These are phyloP conservation scores for Rhamnusium bicolor DNA, from an alignment of 2,888 invertebrate species.

Conservation along the genomic window DNA sequence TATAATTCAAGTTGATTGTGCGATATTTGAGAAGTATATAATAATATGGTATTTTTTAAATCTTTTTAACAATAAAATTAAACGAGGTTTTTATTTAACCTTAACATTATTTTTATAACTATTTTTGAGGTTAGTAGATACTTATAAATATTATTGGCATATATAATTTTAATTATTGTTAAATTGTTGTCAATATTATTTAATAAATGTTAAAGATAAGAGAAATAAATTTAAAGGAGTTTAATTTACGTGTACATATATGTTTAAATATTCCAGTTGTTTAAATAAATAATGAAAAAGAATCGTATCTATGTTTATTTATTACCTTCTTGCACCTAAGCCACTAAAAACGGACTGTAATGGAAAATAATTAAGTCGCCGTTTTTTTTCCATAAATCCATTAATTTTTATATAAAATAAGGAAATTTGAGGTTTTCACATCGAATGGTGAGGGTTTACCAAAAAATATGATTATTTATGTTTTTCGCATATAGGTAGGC, in stretches of 20 bases:
- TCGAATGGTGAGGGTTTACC: too few relatives aligned
- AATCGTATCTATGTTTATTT: neutral
- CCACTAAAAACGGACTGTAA: too few relatives aligned
- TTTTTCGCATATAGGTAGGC: too few relatives aligned
- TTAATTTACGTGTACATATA: conserved; percentile 30
- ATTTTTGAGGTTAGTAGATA: neutral
- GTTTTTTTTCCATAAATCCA: too few relatives aligned
- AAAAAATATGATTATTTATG: too few relatives aligned
- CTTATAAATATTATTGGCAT: neutral
- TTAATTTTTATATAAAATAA: too few relatives aligned
- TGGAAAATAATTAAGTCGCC: too few relatives aligned
- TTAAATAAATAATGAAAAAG: conserved; percentile 26
- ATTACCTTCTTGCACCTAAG: too few relatives aligned
- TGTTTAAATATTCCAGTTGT: conserved; percentile 27
- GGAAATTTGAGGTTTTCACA: too few relatives aligned
- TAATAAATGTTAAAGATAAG: conserved; percentile 11
- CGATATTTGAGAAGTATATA: neutral
- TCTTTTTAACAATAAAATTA: too few relatives aligned
- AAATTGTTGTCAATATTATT: conserved; percentile 7
- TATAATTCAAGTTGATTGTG: too few relatives aligned
- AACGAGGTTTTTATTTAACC: neutral
- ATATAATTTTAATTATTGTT: conserved; percentile 5
- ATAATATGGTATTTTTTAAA: neutral
- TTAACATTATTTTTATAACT: neutral
- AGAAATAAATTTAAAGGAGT: neutral